Evolutionary conservation across 1,140 invertebrate genomes (phyloP), one percentile per base, ranked within the genome.

Genomic region (Nasonia giraulti): DNA sequence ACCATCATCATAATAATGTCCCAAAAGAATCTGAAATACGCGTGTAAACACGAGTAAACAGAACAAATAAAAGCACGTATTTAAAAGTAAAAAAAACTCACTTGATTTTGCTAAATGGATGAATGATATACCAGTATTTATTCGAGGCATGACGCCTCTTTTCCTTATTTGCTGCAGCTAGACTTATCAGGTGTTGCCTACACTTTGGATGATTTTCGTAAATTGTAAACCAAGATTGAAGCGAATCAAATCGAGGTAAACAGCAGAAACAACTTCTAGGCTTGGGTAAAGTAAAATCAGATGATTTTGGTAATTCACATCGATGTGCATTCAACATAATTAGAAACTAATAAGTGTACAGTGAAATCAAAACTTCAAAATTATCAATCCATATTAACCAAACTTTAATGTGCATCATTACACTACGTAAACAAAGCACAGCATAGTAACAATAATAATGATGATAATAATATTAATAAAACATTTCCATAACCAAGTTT

Each of bases 31-130:
- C 92, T 93, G 62, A 47, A 74, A 73, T 20, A 27, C 10, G 20
- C 66, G 66, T n/a, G 37, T 55, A 33, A 50, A 17, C 17, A 47
- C 47, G 23, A 23, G 3, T 47, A 10, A 3, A n/a, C 20, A 76
- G n/a, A 62, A 44, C 50, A 1, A 66, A 68, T 17, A 71, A 74
- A 79, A 75, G 66, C 77, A 10, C 12, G 3, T 17, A 50, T 50
- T 50, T 11, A 50, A 50, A 17, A 14, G 47, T 10, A 50, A 50
- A 62, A 68, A 68, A 55, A 71, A 23, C 44, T 78, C 85, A 91
- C 92, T 90, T 91, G 40, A 86, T 31, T 55, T 86, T 84, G 75
- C 91, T 92, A 33, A 91, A 91, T 7, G 92, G 92, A 87, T 93
- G 92, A 86, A 92, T 86, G 74, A 92, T 89, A 90, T 91, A 92